Evolutionary conservation across 2,888 invertebrate species (phyloP).

Genomic region (Tubulanus polymorphus): DNA sequence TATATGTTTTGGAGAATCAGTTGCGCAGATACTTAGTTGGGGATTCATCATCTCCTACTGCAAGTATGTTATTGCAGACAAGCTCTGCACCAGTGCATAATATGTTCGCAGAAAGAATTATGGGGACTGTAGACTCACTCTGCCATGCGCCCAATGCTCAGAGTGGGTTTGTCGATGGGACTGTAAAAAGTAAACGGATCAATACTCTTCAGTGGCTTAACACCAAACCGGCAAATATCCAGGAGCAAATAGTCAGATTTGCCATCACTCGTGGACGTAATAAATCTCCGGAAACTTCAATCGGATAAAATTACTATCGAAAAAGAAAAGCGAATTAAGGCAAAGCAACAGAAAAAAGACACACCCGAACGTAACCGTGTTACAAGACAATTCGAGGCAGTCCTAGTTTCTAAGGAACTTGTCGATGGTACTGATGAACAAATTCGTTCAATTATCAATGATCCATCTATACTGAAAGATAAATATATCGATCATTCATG

Average conservation of each 20-base stretch:
- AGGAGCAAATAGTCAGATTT: background rate
- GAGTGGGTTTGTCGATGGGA: background rate
- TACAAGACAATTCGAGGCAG: too few species aligned
- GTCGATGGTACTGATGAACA: too few species aligned
- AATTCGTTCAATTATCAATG: too few species aligned
- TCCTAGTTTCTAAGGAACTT: too few species aligned
- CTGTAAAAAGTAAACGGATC: conserved; percentile 3
- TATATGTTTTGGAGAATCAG: background rate
- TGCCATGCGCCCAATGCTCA: conserved; percentile 3
- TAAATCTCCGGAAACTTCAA: too few species aligned
- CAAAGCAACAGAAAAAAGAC: too few species aligned
- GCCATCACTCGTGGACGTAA: background rate
- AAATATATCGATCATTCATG: background rate
- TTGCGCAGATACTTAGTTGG: background rate
- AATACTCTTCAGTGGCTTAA: conserved; percentile 2
- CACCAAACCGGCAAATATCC: background rate
- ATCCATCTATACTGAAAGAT: background rate
- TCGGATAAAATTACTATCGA: too few species aligned
- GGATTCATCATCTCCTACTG: background rate
- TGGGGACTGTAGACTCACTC: background rate
- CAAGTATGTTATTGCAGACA: background rate
- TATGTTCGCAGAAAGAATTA: conserved; percentile 1
- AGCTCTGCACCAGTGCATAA: background rate
- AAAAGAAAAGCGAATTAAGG: too few species aligned
- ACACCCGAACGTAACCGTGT: too few species aligned